Conservation (phyloP, 1,140 invertebrate species). For the Scaptomyza graminum region DNA sequence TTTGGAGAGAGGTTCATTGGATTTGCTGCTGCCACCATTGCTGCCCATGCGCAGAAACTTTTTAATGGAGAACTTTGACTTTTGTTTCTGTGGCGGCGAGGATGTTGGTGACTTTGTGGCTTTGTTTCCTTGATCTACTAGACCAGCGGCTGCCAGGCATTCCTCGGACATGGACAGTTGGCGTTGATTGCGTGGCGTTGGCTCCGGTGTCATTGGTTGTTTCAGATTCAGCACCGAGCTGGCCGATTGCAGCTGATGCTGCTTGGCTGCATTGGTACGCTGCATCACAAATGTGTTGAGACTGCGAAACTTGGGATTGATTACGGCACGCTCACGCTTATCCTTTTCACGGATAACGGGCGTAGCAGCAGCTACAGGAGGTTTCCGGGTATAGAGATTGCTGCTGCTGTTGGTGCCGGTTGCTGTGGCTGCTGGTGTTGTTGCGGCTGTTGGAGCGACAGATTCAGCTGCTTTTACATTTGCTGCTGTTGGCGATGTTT, state of each 20-base stretch:
- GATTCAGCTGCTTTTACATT: conserved; percentile 70
- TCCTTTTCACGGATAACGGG: conserved; percentile 90
- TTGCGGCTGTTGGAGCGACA: conserved; percentile 34
- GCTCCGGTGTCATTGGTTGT: conserved; percentile 85
- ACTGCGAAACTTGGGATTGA: conserved; percentile 87
- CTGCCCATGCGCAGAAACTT: conserved; percentile 91
- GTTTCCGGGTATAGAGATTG: conserved; percentile 85
- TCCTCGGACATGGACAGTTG: conserved; percentile 90
- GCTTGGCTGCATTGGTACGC: conserved; percentile 75
- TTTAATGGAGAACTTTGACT: conserved; percentile 91
- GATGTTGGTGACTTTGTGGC: conserved; percentile 46
- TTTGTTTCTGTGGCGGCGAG: conserved; percentile 87
- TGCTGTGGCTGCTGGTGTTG: conserved; percentile 23
- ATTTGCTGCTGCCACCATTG: conserved; percentile 81
- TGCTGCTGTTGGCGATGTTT: conserved; percentile 7
- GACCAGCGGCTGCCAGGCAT: conserved; percentile 85
- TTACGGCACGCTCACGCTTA: conserved; percentile 88
- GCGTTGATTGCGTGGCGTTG: conserved; percentile 85
- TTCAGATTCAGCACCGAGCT: conserved; percentile 75
- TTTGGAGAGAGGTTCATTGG: conserved; percentile 66
- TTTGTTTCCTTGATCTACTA: conserved; percentile 45
- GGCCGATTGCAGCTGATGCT: conserved; percentile 71
- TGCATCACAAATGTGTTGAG: conserved; percentile 81
- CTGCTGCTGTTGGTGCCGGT: conserved; percentile 31
- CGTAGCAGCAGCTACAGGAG: conserved; percentile 85